These are phyloP conservation scores for Cephus runcator DNA, from an alignment of 2,888 invertebrate species.

Conservation along the genomic window DNA sequence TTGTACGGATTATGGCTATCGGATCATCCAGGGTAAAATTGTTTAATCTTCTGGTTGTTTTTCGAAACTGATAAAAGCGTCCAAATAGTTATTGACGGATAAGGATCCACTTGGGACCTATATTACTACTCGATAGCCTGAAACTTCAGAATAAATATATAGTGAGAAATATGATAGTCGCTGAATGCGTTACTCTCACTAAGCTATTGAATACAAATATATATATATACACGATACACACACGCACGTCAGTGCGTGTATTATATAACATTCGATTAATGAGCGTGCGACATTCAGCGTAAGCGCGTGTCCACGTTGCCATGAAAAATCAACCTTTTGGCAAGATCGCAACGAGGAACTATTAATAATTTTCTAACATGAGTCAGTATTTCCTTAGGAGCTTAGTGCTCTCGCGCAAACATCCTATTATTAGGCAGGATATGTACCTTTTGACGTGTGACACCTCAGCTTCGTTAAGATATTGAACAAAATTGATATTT, in stretches of 20 bases:
- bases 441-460: not conserved
- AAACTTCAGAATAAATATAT: not conserved
- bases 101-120: not conserved
- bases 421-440: conserved; percentile 18
- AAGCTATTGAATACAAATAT: not conserved
- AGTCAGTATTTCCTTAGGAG: conserved; percentile 19
- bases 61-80: not conserved
- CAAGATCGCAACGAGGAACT: conserved; percentile 19
- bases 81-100: not conserved
- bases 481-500: not conserved
- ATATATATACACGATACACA: no score
- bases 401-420: conserved; percentile 16
- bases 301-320: not conserved
- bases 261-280: not conserved
- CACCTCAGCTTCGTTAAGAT: not conserved
- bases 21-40: not conserved
- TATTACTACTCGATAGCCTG: not conserved
- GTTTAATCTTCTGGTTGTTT: not conserved
- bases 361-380: conserved; percentile 21
- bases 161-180: not conserved
- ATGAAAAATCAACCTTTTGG: conserved; percentile 21
- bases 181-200: not conserved
- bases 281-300: not conserved
- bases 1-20: not conserved
- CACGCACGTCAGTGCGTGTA: not conserved